Evolutionary conservation across 2,113 vertebrate species (phyloP), one percentile per base, ranked within the genome.

Genomic region (Cricetomys ansorgei): DNA sequence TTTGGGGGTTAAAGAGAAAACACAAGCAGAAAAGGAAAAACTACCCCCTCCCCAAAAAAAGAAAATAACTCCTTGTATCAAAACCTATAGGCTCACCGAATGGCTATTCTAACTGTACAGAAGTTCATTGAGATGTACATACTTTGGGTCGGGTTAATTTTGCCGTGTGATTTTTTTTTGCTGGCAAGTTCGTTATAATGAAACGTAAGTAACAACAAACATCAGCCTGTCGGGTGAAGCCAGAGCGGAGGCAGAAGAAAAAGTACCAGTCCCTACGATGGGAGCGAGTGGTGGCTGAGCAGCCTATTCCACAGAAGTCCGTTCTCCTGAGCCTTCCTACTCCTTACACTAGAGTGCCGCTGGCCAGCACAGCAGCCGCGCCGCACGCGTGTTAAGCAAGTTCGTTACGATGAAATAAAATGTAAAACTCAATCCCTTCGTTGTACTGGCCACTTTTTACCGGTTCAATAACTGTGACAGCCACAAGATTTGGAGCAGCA

Each of bases 1-100:
- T 13, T 70, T 96, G 59, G 37, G 25, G 19, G 3, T 65, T 94
- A 65, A 92, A 72, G 34, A 95, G 31, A 70, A 67, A 93, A 88
- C 70, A 81, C 53, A 72, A 93, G 70, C 37, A 29, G n/a, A 81
- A 88, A 62, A 69, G 37, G 45, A 86, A 85, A 89, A 83, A 21
- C 62, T 73, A 67, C 53, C 69, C 69, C 9, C n/a, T 73, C 21
- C 53, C 75, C 75, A 91, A 77, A 16, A 4, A n/a, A 89, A 53
- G 45, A 37, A 50, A 57, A 43, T 17, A 53, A 53, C 3, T 27
- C 29, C 37, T 29, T 48, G 25, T 21, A 19, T 50, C 48, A 79
- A 43, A 90, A n/a, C 23, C 59, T 53, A 3, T 19, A 21, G 5
- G 27, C 73, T 10, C 15, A 8, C 45, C 29, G 45, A 76, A 76